Evolutionary conservation across 2,797 vertebrate species (phyloP).

Genomic region (Diceros bicornis): DNA sequence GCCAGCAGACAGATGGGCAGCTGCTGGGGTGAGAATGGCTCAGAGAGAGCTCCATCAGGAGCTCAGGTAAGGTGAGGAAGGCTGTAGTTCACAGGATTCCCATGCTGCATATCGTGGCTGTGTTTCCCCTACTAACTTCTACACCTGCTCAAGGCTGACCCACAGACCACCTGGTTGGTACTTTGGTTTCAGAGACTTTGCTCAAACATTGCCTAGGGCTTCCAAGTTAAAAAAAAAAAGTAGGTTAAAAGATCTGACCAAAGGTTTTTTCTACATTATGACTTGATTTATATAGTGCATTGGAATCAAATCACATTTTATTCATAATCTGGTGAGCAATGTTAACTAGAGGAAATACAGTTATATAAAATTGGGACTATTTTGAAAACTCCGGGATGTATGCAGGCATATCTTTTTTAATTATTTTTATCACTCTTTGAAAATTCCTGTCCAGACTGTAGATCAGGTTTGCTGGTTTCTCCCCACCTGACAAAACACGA

Average conservation of each 20-base stretch:
- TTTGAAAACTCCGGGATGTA: background rate
- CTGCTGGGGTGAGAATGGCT: background rate
- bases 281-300: slow-evolving; percentile 9
- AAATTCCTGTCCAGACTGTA: background rate
- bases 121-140: background rate
- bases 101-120: background rate
- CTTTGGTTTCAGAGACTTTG: background rate
- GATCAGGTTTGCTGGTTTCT: background rate
- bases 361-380: background rate
- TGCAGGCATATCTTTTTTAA: background rate
- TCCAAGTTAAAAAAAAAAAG: background rate
- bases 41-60: background rate
- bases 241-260: background rate
- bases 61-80: background rate
- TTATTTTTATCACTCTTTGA: background rate
- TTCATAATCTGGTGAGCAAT: background rate
- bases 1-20: background rate
- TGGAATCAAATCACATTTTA: slow-evolving; percentile 1
- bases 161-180: background rate
- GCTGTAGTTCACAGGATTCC: background rate
- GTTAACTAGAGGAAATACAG: background rate
- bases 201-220: background rate
- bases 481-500: background rate
- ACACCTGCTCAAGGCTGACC: background rate
- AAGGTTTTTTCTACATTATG: background rate